Base-by-base conservation (phyloP, 35 echinoderm and acorn worm genomes). In the Ophioderma brevispina region DNA sequence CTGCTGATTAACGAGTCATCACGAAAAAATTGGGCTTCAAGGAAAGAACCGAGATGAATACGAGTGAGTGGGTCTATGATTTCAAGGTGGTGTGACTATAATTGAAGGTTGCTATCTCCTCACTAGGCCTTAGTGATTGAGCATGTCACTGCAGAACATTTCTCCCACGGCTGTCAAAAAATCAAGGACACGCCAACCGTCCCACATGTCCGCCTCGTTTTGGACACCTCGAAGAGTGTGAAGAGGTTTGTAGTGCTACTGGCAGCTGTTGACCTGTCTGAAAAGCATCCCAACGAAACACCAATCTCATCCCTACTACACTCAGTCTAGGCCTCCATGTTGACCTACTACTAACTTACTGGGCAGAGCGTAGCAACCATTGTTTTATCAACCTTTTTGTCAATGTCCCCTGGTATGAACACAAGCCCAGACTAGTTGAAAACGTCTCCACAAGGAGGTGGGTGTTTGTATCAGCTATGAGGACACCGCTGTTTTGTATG, bases 401-500 rank as follows among this genome's bases (percentile, higher is more conserved):
- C 33, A 81, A 81, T 40, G 33, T 81, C 31, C 79, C 41, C 13
- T 81, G 79, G 38, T 35, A 81, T 81, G 79, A 46, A 4, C 5
- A 46, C 5, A 17, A 46, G 41, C 17, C 17, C 4, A 46, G 41
- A 46, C 17, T 40, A 75, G 43, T 13, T 85, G 43, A 31, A 76
- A 35, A 85, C 82, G n/a, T 85, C 82, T 59, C 1, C 82, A 85
- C 49, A 85, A 46, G 82, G 59, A 41, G 75, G n/a, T n/a, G n/a
- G 82, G 82, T 85, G 82, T 76, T 41, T 85, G 82, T 55, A 85
- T 76, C 82, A 85, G 49, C 82, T 85, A 85, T 31, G 82, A 2
- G 31, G 82, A 85, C 38, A 85, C 30, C 5, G 39, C 59, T 13
- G 39, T 85, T 31, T 19, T 85, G 3, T 76, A 76, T 76, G 75